Percentiles rank a stretch among this genome's conserved stretches.
Conservation (phyloP, 2,888 invertebrate species). For the Nasonia oneida region DNA sequence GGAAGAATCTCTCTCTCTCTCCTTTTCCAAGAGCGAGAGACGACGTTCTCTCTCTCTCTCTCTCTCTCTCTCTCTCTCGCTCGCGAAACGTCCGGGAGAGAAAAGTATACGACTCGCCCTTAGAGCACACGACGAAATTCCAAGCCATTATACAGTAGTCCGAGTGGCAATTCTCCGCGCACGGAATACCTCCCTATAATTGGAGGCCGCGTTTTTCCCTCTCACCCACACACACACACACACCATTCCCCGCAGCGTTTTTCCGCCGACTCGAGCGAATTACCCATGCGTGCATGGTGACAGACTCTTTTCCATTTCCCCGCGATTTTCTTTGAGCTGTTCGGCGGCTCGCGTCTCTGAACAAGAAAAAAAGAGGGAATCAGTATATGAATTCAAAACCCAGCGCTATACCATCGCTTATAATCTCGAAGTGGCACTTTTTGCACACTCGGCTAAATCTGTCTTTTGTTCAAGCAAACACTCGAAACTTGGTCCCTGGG, state of each 20-base stretch:
- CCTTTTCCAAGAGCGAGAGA: neutral
- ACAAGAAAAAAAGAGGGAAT: neutral
- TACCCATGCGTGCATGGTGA: constrained; percentile 37
- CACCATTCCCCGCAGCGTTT: constrained; percentile 42
- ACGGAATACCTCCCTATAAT: constrained; percentile 44
- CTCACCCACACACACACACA: neutral
- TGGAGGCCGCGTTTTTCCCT: constrained; percentile 36
- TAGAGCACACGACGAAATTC: constrained; percentile 57
- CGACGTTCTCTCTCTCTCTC: neutral
- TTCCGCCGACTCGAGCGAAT: constrained; percentile 46
- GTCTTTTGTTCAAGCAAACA: constrained; percentile 55
- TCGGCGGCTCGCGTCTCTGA: neutral
- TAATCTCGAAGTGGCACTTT: neutral
- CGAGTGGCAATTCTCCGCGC: neutral
- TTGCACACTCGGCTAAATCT: constrained; percentile 47
- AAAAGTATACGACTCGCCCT: neutral
- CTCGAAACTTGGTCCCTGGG: constrained; percentile 41
- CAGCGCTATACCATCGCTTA: too few species aligned
- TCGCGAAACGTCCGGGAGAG: neutral
- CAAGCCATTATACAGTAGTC: constrained; percentile 48
- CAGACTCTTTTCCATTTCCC: constrained; percentile 26
- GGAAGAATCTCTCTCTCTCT: neutral
- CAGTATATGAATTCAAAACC: too few species aligned
- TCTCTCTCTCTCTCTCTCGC: neutral
- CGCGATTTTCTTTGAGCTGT: neutral